Percentiles rank a stretch among this genome's conserved stretches.
Conservation (phyloP, 2,888 invertebrate genomes). For the Drosophila sordidapex region DNA sequence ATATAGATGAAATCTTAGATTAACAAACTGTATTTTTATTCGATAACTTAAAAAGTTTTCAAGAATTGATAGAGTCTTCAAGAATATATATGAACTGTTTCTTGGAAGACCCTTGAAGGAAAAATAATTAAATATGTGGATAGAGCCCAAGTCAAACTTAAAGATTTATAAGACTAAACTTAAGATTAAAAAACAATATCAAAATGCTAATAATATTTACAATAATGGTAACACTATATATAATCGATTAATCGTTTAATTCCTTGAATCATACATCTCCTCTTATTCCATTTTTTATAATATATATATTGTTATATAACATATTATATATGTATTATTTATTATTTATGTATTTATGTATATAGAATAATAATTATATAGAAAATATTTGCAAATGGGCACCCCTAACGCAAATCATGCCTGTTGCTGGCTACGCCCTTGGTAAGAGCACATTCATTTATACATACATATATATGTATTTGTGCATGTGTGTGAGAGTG, state of each 20-base stretch:
- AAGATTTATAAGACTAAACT: neutral
- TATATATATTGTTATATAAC: too few species aligned
- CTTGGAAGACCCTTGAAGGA: too few species aligned
- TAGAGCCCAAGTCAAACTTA: neutral
- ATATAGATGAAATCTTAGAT: neutral
- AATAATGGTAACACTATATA: too few species aligned
- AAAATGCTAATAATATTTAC: neutral
- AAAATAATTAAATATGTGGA: too few species aligned
- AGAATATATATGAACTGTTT: too few species aligned
- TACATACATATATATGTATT: accelerated
- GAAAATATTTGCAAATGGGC: too few species aligned
- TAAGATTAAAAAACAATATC: neutral
- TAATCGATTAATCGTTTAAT: too few species aligned
- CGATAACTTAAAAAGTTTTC: neutral
- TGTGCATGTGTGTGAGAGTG: neutral
- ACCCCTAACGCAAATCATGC: too few species aligned
- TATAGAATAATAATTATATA: too few species aligned
- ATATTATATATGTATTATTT: neutral
- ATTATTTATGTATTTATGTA: neutral
- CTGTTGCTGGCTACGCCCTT: too few species aligned
- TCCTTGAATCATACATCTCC: too few species aligned
- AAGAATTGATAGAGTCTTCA: neutral
- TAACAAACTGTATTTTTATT: neutral
- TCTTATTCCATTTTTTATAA: neutral
- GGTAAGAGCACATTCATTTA: neutral